These are phyloP conservation scores for Trachythela sp. DNA, from an alignment of 64 coral and sea anemone species.

Conservation along the genomic window DNA sequence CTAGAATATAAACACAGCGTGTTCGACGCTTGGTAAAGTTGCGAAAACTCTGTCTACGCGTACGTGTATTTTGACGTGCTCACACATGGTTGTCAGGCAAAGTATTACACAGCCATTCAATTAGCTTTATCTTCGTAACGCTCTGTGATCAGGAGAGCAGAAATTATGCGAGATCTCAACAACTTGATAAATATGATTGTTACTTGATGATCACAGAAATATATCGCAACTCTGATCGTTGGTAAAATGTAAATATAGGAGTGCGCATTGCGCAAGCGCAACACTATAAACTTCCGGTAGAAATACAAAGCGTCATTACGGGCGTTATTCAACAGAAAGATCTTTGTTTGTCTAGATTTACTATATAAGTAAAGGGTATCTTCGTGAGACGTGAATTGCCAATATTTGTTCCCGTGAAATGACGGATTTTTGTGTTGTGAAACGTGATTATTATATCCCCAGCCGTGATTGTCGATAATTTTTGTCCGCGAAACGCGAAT, in stretches of 20 bases:
- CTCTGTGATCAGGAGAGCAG: neutral
- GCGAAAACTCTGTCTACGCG: neutral
- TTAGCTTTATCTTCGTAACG: slow-evolving; percentile 2
- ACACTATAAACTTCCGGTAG: neutral
- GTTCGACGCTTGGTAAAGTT: too few relatives aligned
- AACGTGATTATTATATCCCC: too few relatives aligned
- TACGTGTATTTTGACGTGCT: neutral
- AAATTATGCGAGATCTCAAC: slow-evolving; percentile 2
- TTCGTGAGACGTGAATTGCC: too few relatives aligned
- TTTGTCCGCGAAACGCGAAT: too few relatives aligned
- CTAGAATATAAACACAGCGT: neutral
- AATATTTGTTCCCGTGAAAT: too few relatives aligned
- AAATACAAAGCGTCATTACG: neutral
- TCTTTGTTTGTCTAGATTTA: too few relatives aligned
- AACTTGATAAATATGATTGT: neutral
- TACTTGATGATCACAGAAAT: neutral
- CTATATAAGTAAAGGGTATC: too few relatives aligned
- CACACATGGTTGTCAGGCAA: neutral
- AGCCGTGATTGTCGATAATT: too few relatives aligned
- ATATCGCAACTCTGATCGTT: neutral
- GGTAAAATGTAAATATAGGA: neutral
- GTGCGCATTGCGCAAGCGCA: neutral
- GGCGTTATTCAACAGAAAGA: too few relatives aligned
- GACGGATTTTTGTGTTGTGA: too few relatives aligned
- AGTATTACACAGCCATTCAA: neutral